phyloP scores from a whole-genome alignment of 2,113 vertebrate genomes.

The Hippocampus comes region DNA sequence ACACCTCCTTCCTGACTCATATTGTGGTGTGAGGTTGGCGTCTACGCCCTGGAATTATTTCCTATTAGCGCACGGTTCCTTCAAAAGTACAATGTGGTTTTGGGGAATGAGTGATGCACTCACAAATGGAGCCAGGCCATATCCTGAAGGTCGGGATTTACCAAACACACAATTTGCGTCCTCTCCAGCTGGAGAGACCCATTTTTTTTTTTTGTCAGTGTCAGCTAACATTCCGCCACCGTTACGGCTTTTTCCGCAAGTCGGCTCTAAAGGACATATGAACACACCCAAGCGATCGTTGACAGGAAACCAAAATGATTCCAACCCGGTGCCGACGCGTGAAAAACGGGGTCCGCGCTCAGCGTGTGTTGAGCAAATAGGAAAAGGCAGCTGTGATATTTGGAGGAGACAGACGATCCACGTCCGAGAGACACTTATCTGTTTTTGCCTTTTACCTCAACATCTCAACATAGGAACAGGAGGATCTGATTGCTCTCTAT shows the following conservation, averaged over 20 bases:
- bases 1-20: slow-evolving; percentile 30
- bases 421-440: slow-evolving; percentile 1
- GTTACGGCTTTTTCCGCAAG: slow-evolving; percentile 50
- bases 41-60: slow-evolving; percentile 24
- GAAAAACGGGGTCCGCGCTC: slow-evolving; percentile 19
- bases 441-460: slow-evolving; percentile 33
- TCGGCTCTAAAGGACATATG: slow-evolving; percentile 34
- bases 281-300: slow-evolving; percentile 53
- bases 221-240: slow-evolving; percentile 59
- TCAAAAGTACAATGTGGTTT: slow-evolving; percentile 33
- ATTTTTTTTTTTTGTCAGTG: slow-evolving; percentile 37
- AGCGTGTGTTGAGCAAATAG: slow-evolving; percentile 4
- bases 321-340: slow-evolving; percentile 34
- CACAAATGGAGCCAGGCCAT: not conserved
- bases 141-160: slow-evolving; percentile 16
- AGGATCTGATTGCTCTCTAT: slow-evolving; percentile 31
- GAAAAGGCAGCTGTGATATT: slow-evolving; percentile 27
- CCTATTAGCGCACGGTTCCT: slow-evolving; percentile 13
- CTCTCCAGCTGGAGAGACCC: slow-evolving; percentile 50
- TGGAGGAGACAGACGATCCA: slow-evolving; percentile 12
- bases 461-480: slow-evolving; percentile 41
- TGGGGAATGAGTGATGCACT: slow-evolving; percentile 22
- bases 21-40: slow-evolving; percentile 23
- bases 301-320: slow-evolving; percentile 35
- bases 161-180: slow-evolving; percentile 21